phyloP scores from a whole-genome alignment of 2,113 vertebrate genomes.

The Psittacus erithacus region DNA sequence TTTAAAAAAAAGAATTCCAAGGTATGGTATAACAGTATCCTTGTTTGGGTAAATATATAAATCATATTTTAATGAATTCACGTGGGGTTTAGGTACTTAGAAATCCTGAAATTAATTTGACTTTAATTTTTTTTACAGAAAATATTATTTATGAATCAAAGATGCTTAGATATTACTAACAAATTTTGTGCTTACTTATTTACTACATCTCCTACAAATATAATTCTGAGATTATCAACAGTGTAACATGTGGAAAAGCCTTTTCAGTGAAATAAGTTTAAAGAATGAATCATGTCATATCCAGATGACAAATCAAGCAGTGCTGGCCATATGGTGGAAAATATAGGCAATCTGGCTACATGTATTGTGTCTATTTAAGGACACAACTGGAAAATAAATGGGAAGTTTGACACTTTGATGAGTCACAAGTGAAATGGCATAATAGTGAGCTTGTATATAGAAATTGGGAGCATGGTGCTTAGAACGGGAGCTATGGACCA shows the following conservation, averaged over 20 bases:
- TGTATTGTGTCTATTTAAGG: slow-evolving; percentile 48
- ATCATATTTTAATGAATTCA: neutral
- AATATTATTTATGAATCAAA: neutral
- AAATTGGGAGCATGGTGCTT: neutral
- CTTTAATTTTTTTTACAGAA: neutral
- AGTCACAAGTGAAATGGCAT: neutral
- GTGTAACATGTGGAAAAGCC: neutral
- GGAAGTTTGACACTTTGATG: slow-evolving; percentile 21
- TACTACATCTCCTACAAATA: neutral
- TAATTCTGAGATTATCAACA: neutral
- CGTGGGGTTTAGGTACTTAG: neutral
- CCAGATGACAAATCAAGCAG: neutral
- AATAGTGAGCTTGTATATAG: neutral
- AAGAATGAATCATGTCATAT: slow-evolving; percentile 24
- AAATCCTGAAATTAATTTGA: neutral
- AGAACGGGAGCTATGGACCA: neutral
- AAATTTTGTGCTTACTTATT: neutral
- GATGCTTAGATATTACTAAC: neutral
- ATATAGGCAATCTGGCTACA: slow-evolving; percentile 21
- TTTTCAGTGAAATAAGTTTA: neutral
- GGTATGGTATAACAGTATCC: neutral
- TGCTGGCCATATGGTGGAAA: slow-evolving; percentile 32
- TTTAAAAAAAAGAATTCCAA: neutral
- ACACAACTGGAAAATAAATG: slow-evolving; percentile 20
- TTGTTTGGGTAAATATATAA: neutral